Base-by-base conservation (phyloP, 2,888 invertebrate genomes). In the Lasioglossum vierecki region DNA sequence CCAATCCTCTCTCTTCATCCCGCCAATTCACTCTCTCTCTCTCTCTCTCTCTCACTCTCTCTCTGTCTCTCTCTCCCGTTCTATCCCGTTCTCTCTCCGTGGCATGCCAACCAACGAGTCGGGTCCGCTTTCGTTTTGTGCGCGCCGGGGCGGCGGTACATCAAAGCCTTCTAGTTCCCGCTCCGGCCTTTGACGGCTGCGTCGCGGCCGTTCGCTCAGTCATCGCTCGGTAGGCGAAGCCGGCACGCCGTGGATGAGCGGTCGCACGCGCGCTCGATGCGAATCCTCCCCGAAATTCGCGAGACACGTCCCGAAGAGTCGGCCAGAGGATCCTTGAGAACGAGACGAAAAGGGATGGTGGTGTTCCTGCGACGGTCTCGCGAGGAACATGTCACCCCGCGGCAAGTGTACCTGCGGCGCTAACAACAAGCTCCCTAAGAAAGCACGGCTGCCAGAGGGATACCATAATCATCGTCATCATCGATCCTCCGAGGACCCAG, bases 101-200 rank as follows among this genome's bases (percentile, higher is more conserved):
- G 86, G 90, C 90, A 91, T 93, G 91, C 93, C 92, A 93, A 91
- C 94, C 93, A 93, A 93, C 92, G 92, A 92, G 91, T 92, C 93
- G 93, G 92, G 91, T 92, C 92, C 92, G 94, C 93, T 93, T 93
- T 93, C 92, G 94, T 94, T 94, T 94, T 94, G 94, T 94, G 94
- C 93, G 94, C 94, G 93, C 92, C 93, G 93, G 92, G 91, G 94
- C 93, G 94, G 94, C 93, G 94, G 93, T 93, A 95, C 94, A 94
- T 95, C 94, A 94, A 95, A 95, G 94, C 94, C 93, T 93, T 93
- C 93, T 92, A 93, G 94, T 93, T 94, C 92, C 93, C 93, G 93
- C 93, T 93, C 93, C 93, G 93, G 94, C 94, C 94, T 94, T 95
- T 94, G 94, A 94, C 93, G 94, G 93, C 90, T 93, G 93, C 93